Conservation (phyloP, 2,797 vertebrate species). For the Chelidonichthys spinosus region DNA sequence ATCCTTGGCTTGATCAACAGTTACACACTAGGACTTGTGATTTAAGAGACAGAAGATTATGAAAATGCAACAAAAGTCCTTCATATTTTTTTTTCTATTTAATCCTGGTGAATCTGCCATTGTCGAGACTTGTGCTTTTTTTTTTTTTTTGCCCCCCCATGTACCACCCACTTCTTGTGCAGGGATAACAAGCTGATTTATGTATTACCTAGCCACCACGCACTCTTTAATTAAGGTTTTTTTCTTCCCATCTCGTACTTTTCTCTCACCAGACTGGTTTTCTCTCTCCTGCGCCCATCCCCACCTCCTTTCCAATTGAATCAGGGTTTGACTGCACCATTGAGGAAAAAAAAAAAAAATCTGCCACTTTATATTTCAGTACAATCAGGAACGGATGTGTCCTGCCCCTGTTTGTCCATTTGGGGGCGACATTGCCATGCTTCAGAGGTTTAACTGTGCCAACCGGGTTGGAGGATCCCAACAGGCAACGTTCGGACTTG, state of each 20-base stretch:
- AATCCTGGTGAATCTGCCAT: conserved; percentile 87
- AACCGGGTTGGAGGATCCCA: conserved; percentile 82
- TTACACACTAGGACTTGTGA: conserved; percentile 85
- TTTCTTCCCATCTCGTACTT: conserved; percentile 66
- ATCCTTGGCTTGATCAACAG: conserved; percentile 85
- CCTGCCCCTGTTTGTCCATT: conserved; percentile 79
- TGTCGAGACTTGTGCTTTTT: conserved; percentile 87
- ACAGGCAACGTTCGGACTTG: conserved; percentile 78
- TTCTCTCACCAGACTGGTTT: conserved; percentile 82
- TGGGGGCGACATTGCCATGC: conserved; percentile 82
- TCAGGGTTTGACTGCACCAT: conserved; percentile 83
- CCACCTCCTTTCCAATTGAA: conserved; percentile 81
- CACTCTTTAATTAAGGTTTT: conserved; percentile 50
- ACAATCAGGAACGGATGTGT: conserved; percentile 82
- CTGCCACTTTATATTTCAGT: conserved; percentile 84
- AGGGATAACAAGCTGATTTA: conserved; percentile 88
- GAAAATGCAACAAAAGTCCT: conserved; percentile 80
- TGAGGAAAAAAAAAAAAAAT: conserved; percentile 64
- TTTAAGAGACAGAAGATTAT: conserved; percentile 86
- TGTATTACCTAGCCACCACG: conserved; percentile 83
- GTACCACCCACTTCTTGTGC: conserved; percentile 85
- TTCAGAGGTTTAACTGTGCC: conserved; percentile 82
- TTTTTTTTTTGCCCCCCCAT: conserved; percentile 79
- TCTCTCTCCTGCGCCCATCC: conserved; percentile 71
- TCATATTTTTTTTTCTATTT: conserved; percentile 73